Evolutionary conservation across 2,113 vertebrate species (phyloP), one percentile per base, ranked within the genome.

Genomic region (Crotalus tigris): DNA sequence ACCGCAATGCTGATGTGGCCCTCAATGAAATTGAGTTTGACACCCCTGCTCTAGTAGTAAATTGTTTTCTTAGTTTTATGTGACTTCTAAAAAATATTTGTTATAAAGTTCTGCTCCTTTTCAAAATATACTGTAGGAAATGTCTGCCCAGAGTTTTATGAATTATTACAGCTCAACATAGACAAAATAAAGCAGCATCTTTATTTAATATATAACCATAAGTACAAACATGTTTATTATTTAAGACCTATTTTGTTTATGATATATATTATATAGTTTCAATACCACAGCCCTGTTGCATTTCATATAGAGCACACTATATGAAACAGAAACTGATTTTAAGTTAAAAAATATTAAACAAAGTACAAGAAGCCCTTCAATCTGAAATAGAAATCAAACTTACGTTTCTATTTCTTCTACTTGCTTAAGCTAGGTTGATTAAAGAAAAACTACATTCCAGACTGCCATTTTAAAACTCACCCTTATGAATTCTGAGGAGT

Each of bases 221-320:
- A 96, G 97, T 97, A 97, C 96, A 97, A 97, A 98, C 90, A 97
- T 91, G 96, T 97, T 97, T 97, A 97, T 97, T 97, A 97, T 87
- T 95, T 94, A 97, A 96, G 96, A 97, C 96, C 95, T 96, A 94
- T 96, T 97, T 95, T 95, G 97, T 97, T 97, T 97, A 97, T 96
- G 97, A 98, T 98, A 98, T 98, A 97, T 97, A 97, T 98, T 98
- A 97, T 19, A 93, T 94, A 17, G 93, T 93, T 96, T 97, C 95
- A 97, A 96, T 94, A 96, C 57, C 95, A 97, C 90, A 95, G 96
- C 90, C 9, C 85, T 88, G 93, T 92, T 94, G 95, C 95, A 92
- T 94, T 96, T 95, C 95, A 96, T 95, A 95, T 19, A 94, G 86
- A 94, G 92, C 75, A 96, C 93, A 94, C 92, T 93, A 92, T 81